Evolutionary conservation across 2,888 invertebrate species (phyloP).

Genomic region (Anagyrus pseudococci): DNA sequence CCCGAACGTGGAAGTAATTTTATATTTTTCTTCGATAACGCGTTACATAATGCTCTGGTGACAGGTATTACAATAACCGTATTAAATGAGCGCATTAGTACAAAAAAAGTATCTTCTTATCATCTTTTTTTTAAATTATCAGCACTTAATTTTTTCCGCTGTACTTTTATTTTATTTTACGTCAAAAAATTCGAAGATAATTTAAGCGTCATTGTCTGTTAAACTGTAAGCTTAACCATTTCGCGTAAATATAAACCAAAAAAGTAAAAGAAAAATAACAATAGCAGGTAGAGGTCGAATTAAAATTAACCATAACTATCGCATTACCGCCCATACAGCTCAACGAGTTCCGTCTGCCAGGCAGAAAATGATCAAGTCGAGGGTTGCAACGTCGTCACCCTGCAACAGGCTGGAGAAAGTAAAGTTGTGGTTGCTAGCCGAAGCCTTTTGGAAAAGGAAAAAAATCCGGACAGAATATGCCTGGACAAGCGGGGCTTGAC

Average conservation of each 20-base stretch:
- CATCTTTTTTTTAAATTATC: too few species aligned
- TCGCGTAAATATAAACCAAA: neutral
- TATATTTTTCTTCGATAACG: neutral
- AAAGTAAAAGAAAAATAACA: too few species aligned
- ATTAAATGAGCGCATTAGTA: too few species aligned
- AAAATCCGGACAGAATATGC: slow-evolving; percentile 87
- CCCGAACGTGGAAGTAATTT: neutral
- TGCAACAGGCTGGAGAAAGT: slow-evolving; percentile 69
- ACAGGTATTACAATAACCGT: too few species aligned
- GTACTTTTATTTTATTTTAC: too few species aligned
- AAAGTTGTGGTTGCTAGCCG: slow-evolving; percentile 74
- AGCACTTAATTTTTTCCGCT: too few species aligned
- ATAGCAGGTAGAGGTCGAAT: too few species aligned
- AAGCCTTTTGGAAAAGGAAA: slow-evolving; percentile 78
- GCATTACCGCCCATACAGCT: slow-evolving; percentile 42
- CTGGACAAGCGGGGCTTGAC: slow-evolving; percentile 85
- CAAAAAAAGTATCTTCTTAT: too few species aligned
- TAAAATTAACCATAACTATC: too few species aligned
- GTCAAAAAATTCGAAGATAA: too few species aligned
- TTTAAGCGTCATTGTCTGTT: too few species aligned
- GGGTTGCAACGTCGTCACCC: slow-evolving; percentile 53
- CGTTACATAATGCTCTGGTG: neutral
- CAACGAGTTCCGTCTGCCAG: slow-evolving; percentile 47
- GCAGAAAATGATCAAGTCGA: slow-evolving; percentile 53
- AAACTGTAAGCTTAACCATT: too few species aligned